These are phyloP conservation scores for Blastobasis lacticolella DNA, from an alignment of 2,888 invertebrate genomes.

Conservation along the genomic window DNA sequence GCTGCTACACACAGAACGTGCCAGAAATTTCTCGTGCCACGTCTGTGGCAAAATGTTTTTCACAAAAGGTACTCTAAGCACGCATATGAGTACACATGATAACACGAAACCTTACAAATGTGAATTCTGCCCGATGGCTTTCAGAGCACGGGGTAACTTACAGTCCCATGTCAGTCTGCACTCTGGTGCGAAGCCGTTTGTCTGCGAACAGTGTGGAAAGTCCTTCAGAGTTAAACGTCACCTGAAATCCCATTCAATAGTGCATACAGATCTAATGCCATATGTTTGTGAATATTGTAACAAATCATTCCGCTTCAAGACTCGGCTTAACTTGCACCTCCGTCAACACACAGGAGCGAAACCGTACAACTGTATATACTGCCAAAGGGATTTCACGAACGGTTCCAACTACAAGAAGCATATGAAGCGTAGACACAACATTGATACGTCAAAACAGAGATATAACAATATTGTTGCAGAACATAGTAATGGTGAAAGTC, in stretches of 20 bases:
- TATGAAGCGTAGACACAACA: slow-evolving; percentile 60
- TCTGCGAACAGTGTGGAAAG: slow-evolving; percentile 64
- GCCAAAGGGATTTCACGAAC: slow-evolving; percentile 62
- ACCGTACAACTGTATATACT: slow-evolving; percentile 55
- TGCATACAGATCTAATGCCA: slow-evolving; percentile 63
- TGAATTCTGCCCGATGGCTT: slow-evolving; percentile 55
- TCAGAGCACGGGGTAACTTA: slow-evolving; percentile 57
- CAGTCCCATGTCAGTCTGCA: slow-evolving; percentile 57
- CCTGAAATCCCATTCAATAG: slow-evolving; percentile 63
- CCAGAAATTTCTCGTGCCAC: slow-evolving; percentile 58
- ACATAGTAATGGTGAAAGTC: neutral
- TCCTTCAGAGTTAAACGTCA: slow-evolving; percentile 60
- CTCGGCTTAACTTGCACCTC: slow-evolving; percentile 55
- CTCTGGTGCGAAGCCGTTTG: slow-evolving; percentile 56
- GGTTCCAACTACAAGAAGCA: slow-evolving; percentile 66
- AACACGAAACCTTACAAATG: slow-evolving; percentile 58
- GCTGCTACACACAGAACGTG: slow-evolving; percentile 57
- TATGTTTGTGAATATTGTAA: slow-evolving; percentile 56
- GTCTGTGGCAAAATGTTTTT: slow-evolving; percentile 67
- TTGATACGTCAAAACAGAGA: slow-evolving; percentile 52
- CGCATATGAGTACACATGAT: slow-evolving; percentile 58
- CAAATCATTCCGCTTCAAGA: slow-evolving; percentile 62
- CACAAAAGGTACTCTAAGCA: slow-evolving; percentile 57
- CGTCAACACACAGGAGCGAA: slow-evolving; percentile 66
- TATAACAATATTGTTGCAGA: slow-evolving; percentile 29